phyloP scores from a whole-genome alignment of 2,797 vertebrate species.

The Scomberomorus guttatus region DNA sequence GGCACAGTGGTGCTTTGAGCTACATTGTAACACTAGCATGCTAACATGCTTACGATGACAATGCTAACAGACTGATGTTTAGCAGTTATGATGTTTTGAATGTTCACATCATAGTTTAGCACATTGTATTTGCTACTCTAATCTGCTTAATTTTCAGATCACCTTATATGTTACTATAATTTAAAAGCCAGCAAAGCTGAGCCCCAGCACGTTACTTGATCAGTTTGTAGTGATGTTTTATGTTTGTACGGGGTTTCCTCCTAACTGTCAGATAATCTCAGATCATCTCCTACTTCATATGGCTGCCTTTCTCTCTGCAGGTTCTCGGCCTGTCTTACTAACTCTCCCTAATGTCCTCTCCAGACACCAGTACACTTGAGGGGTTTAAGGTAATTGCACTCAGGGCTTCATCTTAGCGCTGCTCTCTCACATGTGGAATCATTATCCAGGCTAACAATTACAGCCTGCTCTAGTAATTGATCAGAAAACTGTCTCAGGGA shows the following conservation, averaged over 20 bases:
- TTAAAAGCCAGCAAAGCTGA: background rate
- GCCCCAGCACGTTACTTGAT: slow-evolving; percentile 23
- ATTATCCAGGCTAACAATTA: slow-evolving; percentile 87
- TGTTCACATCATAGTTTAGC: background rate
- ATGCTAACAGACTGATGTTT: background rate
- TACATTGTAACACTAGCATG: background rate
- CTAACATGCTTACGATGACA: background rate
- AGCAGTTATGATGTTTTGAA: background rate
- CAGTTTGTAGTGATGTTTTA: slow-evolving; percentile 25
- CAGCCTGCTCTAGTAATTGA: slow-evolving; percentile 86
- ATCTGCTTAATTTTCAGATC: background rate
- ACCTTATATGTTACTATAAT: background rate
- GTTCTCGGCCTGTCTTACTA: slow-evolving; percentile 65
- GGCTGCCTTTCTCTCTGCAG: slow-evolving; percentile 45
- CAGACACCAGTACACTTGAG: slow-evolving; percentile 83
- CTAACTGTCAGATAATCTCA: slow-evolving; percentile 58
- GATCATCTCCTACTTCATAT: slow-evolving; percentile 54
- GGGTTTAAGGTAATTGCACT: slow-evolving; percentile 86
- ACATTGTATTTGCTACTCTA: background rate
- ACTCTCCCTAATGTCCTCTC: slow-evolving; percentile 77
- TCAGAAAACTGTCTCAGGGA: slow-evolving; percentile 86
- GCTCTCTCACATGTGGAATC: slow-evolving; percentile 84
- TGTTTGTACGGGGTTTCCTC: slow-evolving; percentile 35
- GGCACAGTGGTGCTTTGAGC: background rate
- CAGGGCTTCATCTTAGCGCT: slow-evolving; percentile 81